These are phyloP conservation scores for Turdus rufiventris DNA, from an alignment of 2,113 vertebrate genomes.

Conservation along the genomic window DNA sequence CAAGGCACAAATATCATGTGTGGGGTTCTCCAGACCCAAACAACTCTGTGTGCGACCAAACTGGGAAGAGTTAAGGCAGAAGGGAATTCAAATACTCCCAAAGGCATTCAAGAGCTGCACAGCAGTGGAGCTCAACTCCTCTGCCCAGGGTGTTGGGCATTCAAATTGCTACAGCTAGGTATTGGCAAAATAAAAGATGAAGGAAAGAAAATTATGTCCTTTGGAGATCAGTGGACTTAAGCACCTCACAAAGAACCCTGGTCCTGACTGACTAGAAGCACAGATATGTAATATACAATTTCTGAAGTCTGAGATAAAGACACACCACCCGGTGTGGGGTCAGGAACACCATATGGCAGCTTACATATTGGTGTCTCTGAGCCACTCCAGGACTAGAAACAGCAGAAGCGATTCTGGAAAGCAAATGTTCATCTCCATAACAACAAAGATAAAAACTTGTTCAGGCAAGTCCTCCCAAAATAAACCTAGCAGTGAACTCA, in stretches of 20 bases:
- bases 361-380: not conserved
- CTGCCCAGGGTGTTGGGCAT: not conserved
- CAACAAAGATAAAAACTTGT: not conserved
- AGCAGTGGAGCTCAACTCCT: not conserved
- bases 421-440: not conserved
- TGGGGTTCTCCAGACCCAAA: not conserved
- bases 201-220: not conserved
- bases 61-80: not conserved
- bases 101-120: not conserved
- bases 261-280: not conserved
- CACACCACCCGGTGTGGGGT: not conserved
- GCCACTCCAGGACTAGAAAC: not conserved
- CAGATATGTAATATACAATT: not conserved
- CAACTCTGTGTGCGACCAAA: not conserved
- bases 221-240: not conserved
- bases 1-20: fast-evolving
- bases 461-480: not conserved
- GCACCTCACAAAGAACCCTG: not conserved
- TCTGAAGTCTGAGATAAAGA: not conserved
- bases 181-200: not conserved
- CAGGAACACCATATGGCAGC: not conserved
- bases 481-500: not conserved
- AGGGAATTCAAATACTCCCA: not conserved
- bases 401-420: not conserved
- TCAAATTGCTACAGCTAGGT: not conserved